A percentile compares a stretch with the other conserved stretches of the same genome.
Conservation (phyloP, 2,113 vertebrate species). For the Mesoclemmys tuberculata region DNA sequence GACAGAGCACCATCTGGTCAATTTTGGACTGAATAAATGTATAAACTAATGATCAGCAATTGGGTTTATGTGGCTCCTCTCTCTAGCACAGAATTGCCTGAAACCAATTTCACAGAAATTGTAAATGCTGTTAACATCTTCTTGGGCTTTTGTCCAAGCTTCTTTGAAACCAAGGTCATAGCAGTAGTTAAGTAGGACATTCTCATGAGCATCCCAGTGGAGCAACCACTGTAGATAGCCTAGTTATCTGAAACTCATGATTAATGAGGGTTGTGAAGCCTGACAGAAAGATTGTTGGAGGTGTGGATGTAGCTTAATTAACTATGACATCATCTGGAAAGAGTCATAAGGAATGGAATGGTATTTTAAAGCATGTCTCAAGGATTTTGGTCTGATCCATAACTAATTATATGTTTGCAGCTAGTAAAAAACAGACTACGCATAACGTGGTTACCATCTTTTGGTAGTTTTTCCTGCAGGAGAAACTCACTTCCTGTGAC, state of each 20-base stretch:
- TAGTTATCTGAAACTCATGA: background rate
- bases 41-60: background rate
- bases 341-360: background rate
- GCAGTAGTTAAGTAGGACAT: background rate
- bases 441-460: background rate
- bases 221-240: background rate
- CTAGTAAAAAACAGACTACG: background rate
- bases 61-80: background rate
- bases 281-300: background rate
- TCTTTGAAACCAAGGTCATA: constrained; percentile 10
- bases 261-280: constrained; percentile 18
- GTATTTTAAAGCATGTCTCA: background rate
- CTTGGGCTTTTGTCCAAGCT: background rate
- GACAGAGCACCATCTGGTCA: background rate
- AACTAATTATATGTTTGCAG: background rate
- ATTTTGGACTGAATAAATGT: background rate
- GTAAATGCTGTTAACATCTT: background rate
- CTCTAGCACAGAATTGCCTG: background rate
- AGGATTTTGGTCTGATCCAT: background rate
- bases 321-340: background rate
- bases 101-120: background rate
- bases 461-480: background rate
- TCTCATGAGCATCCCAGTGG: background rate
- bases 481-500: background rate
- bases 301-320: constrained; percentile 8